phyloP scores from a whole-genome alignment of 2,888 invertebrate species.

The Watsonalla binaria region DNA sequence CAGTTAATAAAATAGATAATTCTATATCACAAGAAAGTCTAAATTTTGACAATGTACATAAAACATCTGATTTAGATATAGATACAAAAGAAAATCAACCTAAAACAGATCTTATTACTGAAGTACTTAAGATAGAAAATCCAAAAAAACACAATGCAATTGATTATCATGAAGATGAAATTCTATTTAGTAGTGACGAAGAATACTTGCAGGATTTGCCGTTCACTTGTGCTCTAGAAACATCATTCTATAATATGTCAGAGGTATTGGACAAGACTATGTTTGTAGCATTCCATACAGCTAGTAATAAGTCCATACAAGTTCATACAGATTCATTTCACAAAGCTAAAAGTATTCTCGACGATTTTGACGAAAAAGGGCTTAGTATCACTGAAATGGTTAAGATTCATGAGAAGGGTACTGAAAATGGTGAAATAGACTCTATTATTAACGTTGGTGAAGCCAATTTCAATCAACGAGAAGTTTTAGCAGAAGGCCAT shows the following conservation, averaged over 20 bases:
- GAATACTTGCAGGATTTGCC: conserved; percentile 51
- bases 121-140: conserved; percentile 4
- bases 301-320: conserved; percentile 62
- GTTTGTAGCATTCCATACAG: conserved; percentile 67
- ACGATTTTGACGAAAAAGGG: conserved; percentile 24
- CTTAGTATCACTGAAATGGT: conserved; percentile 39
- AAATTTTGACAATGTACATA: too few relatives aligned
- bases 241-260: conserved; percentile 41
- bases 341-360: conserved; percentile 51
- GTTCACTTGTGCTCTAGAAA: conserved; percentile 55
- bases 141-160: background rate
- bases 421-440: background rate
- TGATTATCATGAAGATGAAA: conserved; percentile 43
- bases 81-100: background rate
- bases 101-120: conserved; percentile 5
- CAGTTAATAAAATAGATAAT: too few relatives aligned
- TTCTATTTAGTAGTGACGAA: conserved; percentile 67
- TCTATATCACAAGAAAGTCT: too few relatives aligned
- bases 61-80: too few relatives aligned
- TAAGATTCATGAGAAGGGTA: conserved; percentile 25
- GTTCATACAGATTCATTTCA: conserved; percentile 46
- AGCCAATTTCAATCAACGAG: background rate
- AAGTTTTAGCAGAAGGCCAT: background rate
- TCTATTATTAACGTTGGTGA: background rate
- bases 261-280: conserved; percentile 50